These are phyloP conservation scores for Podocnemis expansa DNA, from an alignment of 2,113 vertebrate species.

Conservation along the genomic window DNA sequence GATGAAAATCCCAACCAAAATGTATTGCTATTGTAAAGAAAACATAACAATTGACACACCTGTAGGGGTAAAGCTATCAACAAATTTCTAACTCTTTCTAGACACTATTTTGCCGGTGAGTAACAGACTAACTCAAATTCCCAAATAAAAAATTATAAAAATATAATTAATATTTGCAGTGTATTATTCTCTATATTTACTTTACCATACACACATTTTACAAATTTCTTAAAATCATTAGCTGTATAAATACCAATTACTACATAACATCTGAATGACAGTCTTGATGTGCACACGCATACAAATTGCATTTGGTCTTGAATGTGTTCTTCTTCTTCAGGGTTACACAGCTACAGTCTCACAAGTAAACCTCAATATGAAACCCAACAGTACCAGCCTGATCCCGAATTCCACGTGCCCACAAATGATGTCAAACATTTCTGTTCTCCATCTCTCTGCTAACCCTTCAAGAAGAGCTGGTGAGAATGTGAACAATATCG, in stretches of 20 bases:
- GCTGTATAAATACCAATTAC: constrained; percentile 52
- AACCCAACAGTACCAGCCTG: not conserved
- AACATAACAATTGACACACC: not conserved
- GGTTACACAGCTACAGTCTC: not conserved
- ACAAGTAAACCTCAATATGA: constrained; percentile 2
- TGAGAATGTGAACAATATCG: constrained; percentile 19
- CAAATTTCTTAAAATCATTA: constrained; percentile 56
- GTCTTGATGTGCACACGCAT: not conserved
- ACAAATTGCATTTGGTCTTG: constrained; percentile 20
- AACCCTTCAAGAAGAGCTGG: constrained; percentile 55
- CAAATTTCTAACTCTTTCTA: constrained; percentile 46
- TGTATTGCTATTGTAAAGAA: constrained; percentile 32
- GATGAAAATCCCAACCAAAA: constrained; percentile 20
- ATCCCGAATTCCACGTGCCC: not conserved
- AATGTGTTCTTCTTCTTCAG: constrained; percentile 57
- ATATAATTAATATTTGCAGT: constrained; percentile 73
- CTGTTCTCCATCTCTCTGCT: not conserved
- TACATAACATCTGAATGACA: constrained; percentile 34
- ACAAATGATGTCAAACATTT: not conserved
- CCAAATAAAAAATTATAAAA: constrained; percentile 77
- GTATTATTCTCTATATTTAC: constrained; percentile 53
- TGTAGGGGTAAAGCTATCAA: constrained; percentile 33
- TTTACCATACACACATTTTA: constrained; percentile 61
- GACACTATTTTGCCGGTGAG: constrained; percentile 8
- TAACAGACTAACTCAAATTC: constrained; percentile 48